Evolutionary conservation across 92 coral and sea anemone genomes (phyloP).

Genomic region (Galaxea fascicularis): DNA sequence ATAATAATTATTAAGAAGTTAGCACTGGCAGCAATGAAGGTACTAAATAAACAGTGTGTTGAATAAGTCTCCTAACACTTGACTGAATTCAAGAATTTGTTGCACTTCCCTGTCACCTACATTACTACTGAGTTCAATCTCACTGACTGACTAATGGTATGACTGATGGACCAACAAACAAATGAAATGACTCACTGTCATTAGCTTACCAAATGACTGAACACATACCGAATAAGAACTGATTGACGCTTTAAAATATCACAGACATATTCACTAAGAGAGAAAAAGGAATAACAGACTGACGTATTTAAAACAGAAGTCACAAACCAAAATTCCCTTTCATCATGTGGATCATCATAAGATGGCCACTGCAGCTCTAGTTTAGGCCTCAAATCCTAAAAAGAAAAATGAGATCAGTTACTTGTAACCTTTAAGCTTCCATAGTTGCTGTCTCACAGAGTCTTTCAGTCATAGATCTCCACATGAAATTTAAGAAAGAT

Average conservation of each 20-base stretch:
- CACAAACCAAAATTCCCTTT: conserved; percentile 65
- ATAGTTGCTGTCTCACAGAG: no score
- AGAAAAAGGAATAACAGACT: neutral
- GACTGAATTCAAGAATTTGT: no score
- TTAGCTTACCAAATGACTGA: neutral
- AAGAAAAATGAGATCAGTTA: neutral
- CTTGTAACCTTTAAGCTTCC: neutral
- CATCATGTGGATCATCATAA: conserved; percentile 37
- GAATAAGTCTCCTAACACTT: no score
- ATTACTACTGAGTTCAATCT: no score
- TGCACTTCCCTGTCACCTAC: no score
- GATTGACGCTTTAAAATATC: neutral
- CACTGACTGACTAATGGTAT: neutral
- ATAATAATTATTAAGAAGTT: no score
- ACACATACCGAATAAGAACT: neutral
- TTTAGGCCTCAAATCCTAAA: conserved; percentile 72
- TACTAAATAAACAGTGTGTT: no score
- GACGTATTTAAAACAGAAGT: no score
- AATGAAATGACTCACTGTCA: neutral
- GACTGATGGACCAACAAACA: neutral
- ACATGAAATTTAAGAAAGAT: no score
- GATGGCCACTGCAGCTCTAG: conserved; percentile 84
- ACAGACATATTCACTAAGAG: neutral
- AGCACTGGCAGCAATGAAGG: no score
- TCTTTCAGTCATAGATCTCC: no score